A percentile compares a stretch with the other conserved stretches of the same genome.
These are phyloP conservation scores for Lemur catta DNA, from an alignment of 2,797 vertebrate species.

Conservation along the genomic window DNA sequence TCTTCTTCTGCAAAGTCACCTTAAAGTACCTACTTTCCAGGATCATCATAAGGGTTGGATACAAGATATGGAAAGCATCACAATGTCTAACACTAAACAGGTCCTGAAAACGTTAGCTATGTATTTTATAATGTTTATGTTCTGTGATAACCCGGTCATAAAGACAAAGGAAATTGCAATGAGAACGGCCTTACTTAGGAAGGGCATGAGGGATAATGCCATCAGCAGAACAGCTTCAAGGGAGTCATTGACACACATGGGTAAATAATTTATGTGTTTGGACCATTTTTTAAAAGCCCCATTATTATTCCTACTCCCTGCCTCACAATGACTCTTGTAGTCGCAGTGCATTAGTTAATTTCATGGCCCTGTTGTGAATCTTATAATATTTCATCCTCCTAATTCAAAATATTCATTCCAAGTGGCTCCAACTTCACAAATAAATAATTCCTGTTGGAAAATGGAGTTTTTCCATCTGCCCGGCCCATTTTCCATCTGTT, in stretches of 20 bases:
- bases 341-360: slow-evolving; percentile 68
- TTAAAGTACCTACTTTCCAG: background rate
- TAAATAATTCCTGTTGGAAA: slow-evolving; percentile 81
- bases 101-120: background rate
- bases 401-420: slow-evolving; percentile 79
- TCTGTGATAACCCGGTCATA: background rate
- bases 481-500: slow-evolving; percentile 87
- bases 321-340: slow-evolving; percentile 46
- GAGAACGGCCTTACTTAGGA: background rate
- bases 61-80: background rate
- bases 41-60: background rate
- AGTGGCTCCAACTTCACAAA: slow-evolving; percentile 83
- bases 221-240: slow-evolving; percentile 55
- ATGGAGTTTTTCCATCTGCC: slow-evolving; percentile 87
- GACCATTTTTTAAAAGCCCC: slow-evolving; percentile 61
- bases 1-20: background rate
- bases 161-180: background rate
- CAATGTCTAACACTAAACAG: background rate
- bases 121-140: background rate
- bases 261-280: slow-evolving; percentile 68
- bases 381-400: slow-evolving; percentile 77
- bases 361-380: slow-evolving; percentile 77
- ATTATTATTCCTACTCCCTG: slow-evolving; percentile 59
- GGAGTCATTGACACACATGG: slow-evolving; percentile 35
- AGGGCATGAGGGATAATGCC: slow-evolving; percentile 1